A percentile compares a stretch with the other conserved stretches of the same genome.
These are phyloP conservation scores for Dynastes grantii DNA, from an alignment of 2,888 invertebrate genomes.

Conservation along the genomic window DNA sequence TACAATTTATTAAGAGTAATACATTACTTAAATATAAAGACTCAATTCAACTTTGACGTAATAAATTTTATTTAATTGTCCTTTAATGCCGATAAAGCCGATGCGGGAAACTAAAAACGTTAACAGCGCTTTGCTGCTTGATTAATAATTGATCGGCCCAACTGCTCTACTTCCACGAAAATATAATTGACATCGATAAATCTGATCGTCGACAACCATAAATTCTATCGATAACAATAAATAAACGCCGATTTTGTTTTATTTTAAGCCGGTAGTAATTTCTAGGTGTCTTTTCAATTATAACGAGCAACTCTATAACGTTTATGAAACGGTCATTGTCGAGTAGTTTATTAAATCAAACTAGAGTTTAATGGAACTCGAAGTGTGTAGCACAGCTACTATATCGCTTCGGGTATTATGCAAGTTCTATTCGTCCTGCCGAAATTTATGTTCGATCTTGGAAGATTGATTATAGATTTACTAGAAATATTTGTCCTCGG, in stretches of 20 bases:
- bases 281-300: slow-evolving; percentile 45
- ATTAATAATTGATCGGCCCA: slow-evolving; percentile 24
- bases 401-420: slow-evolving; percentile 40
- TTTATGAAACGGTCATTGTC: slow-evolving; percentile 28
- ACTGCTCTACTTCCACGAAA: slow-evolving; percentile 29
- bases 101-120: slow-evolving; percentile 5
- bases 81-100: neutral
- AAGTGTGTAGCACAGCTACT: slow-evolving; percentile 38
- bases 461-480: slow-evolving; percentile 48
- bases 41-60: slow-evolving; percentile 11
- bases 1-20: neutral
- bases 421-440: slow-evolving; percentile 40
- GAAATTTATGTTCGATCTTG: slow-evolving; percentile 49
- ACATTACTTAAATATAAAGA: slow-evolving; percentile 24
- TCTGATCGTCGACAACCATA: slow-evolving; percentile 13
- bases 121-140: neutral
- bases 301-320: slow-evolving; percentile 34
- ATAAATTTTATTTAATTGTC: slow-evolving; percentile 41
- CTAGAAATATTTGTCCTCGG: slow-evolving; percentile 13
- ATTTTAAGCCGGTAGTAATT: slow-evolving; percentile 32
- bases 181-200: slow-evolving; percentile 36
- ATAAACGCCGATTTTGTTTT: slow-evolving; percentile 30
- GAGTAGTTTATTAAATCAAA: slow-evolving; percentile 34
- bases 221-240: slow-evolving; percentile 30
- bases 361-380: slow-evolving; percentile 35